A percentile compares a stretch with the other conserved stretches of the same genome.
Evolutionary conservation across 2,113 vertebrate genomes (phyloP).

Genomic region (Peromyscus leucopus): DNA sequence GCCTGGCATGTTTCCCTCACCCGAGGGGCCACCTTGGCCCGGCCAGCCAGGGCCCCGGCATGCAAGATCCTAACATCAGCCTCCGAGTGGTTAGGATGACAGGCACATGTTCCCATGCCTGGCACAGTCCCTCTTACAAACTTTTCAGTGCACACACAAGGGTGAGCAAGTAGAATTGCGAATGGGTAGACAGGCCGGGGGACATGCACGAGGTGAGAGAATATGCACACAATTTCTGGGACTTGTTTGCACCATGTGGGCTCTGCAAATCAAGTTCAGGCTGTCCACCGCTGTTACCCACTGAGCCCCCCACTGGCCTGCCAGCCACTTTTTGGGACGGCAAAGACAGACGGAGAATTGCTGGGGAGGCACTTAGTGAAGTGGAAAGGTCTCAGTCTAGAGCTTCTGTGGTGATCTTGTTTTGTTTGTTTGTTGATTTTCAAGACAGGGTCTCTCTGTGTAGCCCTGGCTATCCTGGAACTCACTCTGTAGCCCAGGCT

Average conservation of each 20-base stretch:
- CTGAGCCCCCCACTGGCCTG: not conserved
- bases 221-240: not conserved
- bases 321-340: not conserved
- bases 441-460: not conserved
- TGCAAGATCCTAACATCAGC: not conserved
- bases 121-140: not conserved
- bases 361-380: not conserved
- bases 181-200: not conserved
- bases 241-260: not conserved
- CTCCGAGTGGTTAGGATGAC: not conserved
- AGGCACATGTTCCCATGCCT: not conserved
- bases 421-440: not conserved
- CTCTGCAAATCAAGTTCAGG: not conserved
- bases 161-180: not conserved
- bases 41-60: too few species aligned
- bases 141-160: not conserved
- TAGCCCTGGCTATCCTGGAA: not conserved
- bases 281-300: not conserved
- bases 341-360: fast-evolving
- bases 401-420: not conserved
- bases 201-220: not conserved
- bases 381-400: not conserved
- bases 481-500: not conserved
- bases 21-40: too few species aligned
- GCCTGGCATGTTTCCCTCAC: too few species aligned